These are phyloP conservation scores for Oreochromis tanganicae DNA, from an alignment of 2,113 vertebrate genomes.

Conservation along the genomic window DNA sequence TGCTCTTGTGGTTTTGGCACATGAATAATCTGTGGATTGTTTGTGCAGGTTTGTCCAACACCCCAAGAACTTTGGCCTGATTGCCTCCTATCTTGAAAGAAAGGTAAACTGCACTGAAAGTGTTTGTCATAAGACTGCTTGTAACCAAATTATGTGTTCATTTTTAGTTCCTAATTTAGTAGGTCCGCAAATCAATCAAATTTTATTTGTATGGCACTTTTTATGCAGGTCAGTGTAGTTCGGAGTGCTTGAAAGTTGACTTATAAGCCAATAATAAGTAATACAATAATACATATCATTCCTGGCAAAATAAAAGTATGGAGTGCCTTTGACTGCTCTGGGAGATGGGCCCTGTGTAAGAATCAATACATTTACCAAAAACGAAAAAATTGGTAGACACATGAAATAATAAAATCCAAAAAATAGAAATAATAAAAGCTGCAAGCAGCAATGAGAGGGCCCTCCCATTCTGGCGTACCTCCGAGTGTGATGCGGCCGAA, in stretches of 20 bases:
- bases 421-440: background rate
- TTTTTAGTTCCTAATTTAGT: background rate
- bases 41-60: conserved; percentile 91
- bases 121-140: background rate
- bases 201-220: background rate
- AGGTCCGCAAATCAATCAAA: background rate
- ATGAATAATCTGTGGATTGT: background rate
- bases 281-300: background rate
- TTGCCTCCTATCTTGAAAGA: conserved; percentile 95
- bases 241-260: background rate
- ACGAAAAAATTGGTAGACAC: background rate
- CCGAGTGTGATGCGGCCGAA: background rate
- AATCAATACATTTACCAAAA: background rate
- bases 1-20: background rate
- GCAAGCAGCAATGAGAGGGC: background rate
- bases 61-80: conserved; percentile 97
- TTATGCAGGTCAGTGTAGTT: background rate
- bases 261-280: background rate
- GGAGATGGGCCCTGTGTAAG: background rate
- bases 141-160: background rate
- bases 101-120: conserved; percentile 79
- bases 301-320: background rate
- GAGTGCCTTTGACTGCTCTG: background rate
- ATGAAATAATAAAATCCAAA: background rate
- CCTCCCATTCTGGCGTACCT: background rate